These are phyloP conservation scores for Chymomyza costata DNA, from an alignment of 1,140 invertebrate species.

Conservation along the genomic window DNA sequence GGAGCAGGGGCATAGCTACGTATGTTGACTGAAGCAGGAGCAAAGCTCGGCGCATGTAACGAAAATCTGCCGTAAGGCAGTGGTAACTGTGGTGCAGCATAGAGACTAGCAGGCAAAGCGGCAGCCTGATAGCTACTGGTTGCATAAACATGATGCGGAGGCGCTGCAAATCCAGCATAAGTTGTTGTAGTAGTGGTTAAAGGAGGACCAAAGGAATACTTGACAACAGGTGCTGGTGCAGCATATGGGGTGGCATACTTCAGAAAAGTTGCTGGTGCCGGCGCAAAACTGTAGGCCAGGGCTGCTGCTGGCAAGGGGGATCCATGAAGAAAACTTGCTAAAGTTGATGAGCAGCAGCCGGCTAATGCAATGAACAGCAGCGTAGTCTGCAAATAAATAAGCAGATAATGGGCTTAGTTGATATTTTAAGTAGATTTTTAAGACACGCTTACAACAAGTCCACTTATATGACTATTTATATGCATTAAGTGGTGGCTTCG, in stretches of 20 bases:
- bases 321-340: constrained; percentile 34
- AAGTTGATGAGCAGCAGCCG: background rate
- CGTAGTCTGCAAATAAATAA: constrained; percentile 9
- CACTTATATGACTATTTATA: no score
- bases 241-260: constrained; percentile 42
- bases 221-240: constrained; percentile 34
- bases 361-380: constrained; percentile 11
- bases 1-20: background rate
- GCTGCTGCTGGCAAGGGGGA: constrained; percentile 13
- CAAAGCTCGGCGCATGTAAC: background rate
- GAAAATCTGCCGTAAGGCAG: constrained; percentile 3
- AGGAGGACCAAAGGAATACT: constrained; percentile 48
- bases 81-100: constrained; percentile 12
- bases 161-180: constrained; percentile 39
- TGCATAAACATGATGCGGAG: background rate
- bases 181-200: constrained; percentile 59
- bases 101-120: constrained; percentile 12
- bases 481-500: no score
- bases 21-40: background rate
- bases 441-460: no score
- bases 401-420: no score
- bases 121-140: no score
- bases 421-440: no score
- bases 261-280: constrained; percentile 5
- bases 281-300: constrained; percentile 2